These are phyloP conservation scores for Macrostomum lignano DNA, from an alignment of 1,140 invertebrate species.

Conservation along the genomic window DNA sequence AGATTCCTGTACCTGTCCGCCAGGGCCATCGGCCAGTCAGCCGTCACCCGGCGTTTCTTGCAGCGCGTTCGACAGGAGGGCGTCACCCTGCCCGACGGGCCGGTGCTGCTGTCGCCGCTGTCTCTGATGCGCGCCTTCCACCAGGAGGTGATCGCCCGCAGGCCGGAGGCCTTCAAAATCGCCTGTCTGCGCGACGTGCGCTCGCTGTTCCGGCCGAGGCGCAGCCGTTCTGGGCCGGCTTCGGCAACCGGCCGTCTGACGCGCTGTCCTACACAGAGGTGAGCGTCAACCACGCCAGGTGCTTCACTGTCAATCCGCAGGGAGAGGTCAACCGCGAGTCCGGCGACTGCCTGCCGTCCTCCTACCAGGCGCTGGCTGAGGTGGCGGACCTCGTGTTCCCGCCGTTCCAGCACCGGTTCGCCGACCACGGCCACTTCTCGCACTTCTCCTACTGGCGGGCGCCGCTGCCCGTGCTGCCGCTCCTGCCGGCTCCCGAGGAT, in stretches of 20 bases:
- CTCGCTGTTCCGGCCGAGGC: constrained; percentile 46
- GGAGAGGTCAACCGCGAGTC: constrained; percentile 3
- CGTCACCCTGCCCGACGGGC: constrained; percentile 73
- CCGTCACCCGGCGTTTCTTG: constrained; percentile 71
- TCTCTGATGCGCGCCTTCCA: constrained; percentile 84
- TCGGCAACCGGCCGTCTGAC: constrained; percentile 46
- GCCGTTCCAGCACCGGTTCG: too few relatives aligned
- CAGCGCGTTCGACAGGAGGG: constrained; percentile 59
- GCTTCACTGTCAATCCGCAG: constrained; percentile 5
- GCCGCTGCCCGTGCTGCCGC: too few relatives aligned
- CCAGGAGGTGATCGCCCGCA: constrained; percentile 95
- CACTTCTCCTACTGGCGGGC: too few relatives aligned
- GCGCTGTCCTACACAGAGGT: constrained; percentile 5
- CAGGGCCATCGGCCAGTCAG: constrained; percentile 63
- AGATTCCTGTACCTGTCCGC: constrained; percentile 52
- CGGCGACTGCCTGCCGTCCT: background rate
- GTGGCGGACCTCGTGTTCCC: constrained; percentile 3
- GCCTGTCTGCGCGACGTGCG: constrained; percentile 78
- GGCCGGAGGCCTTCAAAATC: constrained; percentile 96
- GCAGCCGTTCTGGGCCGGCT: constrained; percentile 88
- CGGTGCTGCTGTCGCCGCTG: constrained; percentile 75
- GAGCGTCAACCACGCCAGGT: background rate
- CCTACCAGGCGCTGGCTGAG: background rate
- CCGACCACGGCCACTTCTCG: too few relatives aligned
- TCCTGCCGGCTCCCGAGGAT: too few relatives aligned